Evolutionary conservation across 2,888 invertebrate species (phyloP).

Genomic region (Yponomeuta malinellus): DNA sequence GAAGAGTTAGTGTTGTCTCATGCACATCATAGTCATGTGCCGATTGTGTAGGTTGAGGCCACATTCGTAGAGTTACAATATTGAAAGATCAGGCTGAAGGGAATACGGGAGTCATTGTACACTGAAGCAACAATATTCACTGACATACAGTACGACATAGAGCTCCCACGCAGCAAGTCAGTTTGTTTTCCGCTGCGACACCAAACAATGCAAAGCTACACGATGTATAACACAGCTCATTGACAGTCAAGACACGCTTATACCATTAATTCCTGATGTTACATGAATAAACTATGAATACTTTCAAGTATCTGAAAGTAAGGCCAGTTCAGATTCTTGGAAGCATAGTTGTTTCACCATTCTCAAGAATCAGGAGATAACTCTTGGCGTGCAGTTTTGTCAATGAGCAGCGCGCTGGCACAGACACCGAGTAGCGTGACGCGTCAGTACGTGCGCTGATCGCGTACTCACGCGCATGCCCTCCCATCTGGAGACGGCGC

Average conservation of each 20-base stretch:
- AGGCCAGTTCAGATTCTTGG: background rate
- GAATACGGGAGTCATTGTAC: constrained; percentile 36
- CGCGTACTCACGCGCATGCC: constrained; percentile 93
- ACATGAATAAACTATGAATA: background rate
- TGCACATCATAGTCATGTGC: constrained; percentile 36
- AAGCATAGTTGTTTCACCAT: background rate
- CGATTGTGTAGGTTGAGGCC: background rate
- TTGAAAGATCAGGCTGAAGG: constrained; percentile 9
- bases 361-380: background rate
- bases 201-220: constrained; percentile 69
- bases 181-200: constrained; percentile 65
- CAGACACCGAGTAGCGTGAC: constrained; percentile 15
- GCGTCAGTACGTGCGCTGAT: constrained; percentile 36
- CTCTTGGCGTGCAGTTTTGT: constrained; percentile 2
- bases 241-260: constrained; percentile 16
- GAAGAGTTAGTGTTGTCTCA: constrained; percentile 41
- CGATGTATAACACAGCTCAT: constrained; percentile 63
- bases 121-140: constrained; percentile 54
- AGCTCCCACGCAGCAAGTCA: constrained; percentile 25
- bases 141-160: background rate
- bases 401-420: constrained; percentile 52
- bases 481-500: constrained; percentile 96
- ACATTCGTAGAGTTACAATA: constrained; percentile 1
- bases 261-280: background rate
- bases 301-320: background rate